Conservation (phyloP, 2,888 invertebrate species). For the Noctuana brunneofusca region DNA sequence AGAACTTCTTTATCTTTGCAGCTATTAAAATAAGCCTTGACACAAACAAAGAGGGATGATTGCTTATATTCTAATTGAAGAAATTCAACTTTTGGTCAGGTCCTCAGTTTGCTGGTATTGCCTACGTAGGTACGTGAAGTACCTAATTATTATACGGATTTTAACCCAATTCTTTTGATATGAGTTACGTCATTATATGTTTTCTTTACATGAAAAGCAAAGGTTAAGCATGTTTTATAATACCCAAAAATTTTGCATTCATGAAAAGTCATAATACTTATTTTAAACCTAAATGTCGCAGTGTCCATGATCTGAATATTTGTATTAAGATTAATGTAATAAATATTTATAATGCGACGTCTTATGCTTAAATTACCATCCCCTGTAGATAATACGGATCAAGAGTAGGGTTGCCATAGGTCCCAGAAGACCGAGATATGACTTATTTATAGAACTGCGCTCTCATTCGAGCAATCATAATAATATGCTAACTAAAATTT, state of each 20-base stretch:
- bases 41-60: background rate
- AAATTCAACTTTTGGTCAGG: too few relatives aligned
- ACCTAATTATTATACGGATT: background rate
- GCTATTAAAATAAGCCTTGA: background rate
- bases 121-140: too few relatives aligned
- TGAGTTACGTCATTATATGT: background rate
- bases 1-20: too few relatives aligned
- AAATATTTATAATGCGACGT: constrained; percentile 23
- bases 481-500: constrained; percentile 12
- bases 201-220: background rate
- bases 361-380: constrained; percentile 28
- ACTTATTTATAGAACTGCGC: constrained; percentile 23
- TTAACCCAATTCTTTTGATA: background rate
- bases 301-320: constrained; percentile 17
- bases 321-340: constrained; percentile 16
- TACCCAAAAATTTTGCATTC: background rate
- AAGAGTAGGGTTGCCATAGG: constrained; percentile 30
- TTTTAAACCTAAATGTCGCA: constrained; percentile 1
- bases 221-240: background rate
- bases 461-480: constrained; percentile 12
- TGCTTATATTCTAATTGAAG: background rate
- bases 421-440: constrained; percentile 23
- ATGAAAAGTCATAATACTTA: background rate
- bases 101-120: too few relatives aligned
- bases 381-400: constrained; percentile 24